Percentiles rank a stretch among this genome's conserved stretches.
These are phyloP conservation scores for Thalassarche chlororhynchos DNA, from an alignment of 2,113 vertebrate genomes.

Conservation along the genomic window DNA sequence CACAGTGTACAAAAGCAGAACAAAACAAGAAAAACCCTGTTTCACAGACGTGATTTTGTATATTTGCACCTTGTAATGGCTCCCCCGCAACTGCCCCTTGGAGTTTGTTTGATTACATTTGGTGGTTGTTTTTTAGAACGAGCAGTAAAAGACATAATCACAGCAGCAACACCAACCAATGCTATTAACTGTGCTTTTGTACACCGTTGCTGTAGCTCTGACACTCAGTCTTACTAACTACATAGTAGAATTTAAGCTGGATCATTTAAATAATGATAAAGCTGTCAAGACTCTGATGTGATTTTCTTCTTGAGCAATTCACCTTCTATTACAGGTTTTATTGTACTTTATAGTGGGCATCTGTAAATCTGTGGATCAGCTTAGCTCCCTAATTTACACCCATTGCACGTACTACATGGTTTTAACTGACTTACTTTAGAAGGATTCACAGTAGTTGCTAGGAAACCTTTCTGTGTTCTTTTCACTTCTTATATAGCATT, in stretches of 20 bases:
- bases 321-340: constrained; percentile 66
- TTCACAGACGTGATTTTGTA: not conserved
- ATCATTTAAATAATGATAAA: constrained; percentile 76
- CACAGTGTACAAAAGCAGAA: not conserved
- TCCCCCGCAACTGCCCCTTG: not conserved
- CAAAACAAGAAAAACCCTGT: not conserved
- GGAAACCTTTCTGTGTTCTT: constrained; percentile 79
- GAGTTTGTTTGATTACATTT: constrained; percentile 2
- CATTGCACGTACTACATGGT: constrained; percentile 61
- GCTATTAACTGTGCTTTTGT: constrained; percentile 37
- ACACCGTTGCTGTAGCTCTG: not conserved
- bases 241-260: constrained; percentile 58
- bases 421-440: constrained; percentile 79
- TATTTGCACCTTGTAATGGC: not conserved
- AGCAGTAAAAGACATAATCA: not conserved
- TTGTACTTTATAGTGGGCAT: constrained; percentile 67
- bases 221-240: constrained; percentile 42
- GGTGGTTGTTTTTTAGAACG: not conserved
- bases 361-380: constrained; percentile 63
- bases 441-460: constrained; percentile 78
- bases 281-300: constrained; percentile 64
- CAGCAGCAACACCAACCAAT: not conserved
- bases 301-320: constrained; percentile 72
- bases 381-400: constrained; percentile 64
- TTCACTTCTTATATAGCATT: constrained; percentile 75